Conservation (phyloP, 2,888 invertebrate genomes). For the Athripsodes cinereus region DNA sequence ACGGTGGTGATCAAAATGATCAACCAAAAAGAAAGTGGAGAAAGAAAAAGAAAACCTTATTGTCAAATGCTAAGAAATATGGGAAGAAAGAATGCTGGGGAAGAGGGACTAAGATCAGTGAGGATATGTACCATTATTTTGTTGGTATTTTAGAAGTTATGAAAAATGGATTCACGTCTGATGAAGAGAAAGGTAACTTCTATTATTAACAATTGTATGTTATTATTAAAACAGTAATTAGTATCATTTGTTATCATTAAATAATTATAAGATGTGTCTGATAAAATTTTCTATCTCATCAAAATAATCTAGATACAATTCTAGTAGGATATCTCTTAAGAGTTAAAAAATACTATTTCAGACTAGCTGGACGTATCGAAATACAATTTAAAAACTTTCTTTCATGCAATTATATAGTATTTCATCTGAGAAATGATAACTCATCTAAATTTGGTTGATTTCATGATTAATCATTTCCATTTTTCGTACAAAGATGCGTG, state of each 20-base stretch:
- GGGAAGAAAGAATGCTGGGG: conserved; percentile 68
- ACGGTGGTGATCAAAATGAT: conserved; percentile 12
- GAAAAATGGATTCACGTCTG: conserved; percentile 59
- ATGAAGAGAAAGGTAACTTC: conserved; percentile 65
- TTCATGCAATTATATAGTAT: no score
- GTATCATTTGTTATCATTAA: neutral
- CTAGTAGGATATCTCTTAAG: no score
- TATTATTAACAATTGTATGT: neutral
- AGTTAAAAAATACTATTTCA: no score
- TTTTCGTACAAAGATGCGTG: no score
- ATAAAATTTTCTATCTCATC: neutral
- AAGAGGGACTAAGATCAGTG: conserved; percentile 62
- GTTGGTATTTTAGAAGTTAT: conserved; percentile 67
- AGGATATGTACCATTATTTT: conserved; percentile 72
- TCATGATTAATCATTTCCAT: no score
- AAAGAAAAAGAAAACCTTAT: conserved; percentile 61
- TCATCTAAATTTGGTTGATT: no score
- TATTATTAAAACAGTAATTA: neutral
- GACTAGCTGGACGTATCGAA: no score
- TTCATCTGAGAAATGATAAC: no score
- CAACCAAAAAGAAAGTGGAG: conserved; percentile 40
- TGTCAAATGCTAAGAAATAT: conserved; percentile 69
- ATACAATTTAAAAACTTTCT: no score
- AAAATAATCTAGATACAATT: no score
- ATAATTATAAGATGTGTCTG: neutral